phyloP scores from a whole-genome alignment of 2,888 invertebrate genomes.

The Chaitophorus viminalis region DNA sequence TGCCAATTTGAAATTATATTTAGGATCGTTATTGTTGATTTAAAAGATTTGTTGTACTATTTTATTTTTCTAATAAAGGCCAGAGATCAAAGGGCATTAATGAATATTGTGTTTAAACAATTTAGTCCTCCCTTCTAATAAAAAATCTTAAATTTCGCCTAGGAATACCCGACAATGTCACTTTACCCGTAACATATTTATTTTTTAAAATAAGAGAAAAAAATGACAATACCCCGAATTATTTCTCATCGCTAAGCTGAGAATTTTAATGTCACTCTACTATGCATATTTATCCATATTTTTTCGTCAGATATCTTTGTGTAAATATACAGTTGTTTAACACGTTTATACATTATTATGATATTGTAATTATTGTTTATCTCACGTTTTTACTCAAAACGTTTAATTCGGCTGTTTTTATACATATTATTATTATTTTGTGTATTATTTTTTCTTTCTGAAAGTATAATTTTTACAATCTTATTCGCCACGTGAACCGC shows the following conservation, averaged over 20 bases:
- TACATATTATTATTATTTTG: neutral
- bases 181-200: too few relatives aligned
- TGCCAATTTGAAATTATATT: too few relatives aligned
- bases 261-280: neutral
- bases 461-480: neutral
- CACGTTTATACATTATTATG: neutral
- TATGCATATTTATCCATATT: neutral
- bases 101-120: too few relatives aligned
- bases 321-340: neutral
- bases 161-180: too few relatives aligned
- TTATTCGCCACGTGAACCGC: neutral
- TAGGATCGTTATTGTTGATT: too few relatives aligned
- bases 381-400: neutral
- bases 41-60: too few relatives aligned
- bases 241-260: neutral
- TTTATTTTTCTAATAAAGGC: too few relatives aligned
- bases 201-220: too few relatives aligned
- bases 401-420: neutral
- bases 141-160: too few relatives aligned
- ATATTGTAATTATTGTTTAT: neutral
- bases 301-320: neutral
- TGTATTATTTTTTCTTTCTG: neutral
- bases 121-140: too few relatives aligned
- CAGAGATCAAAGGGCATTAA: too few relatives aligned
- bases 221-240: neutral